Percentiles rank a stretch among this genome's conserved stretches.
These are phyloP conservation scores for Eueides isabella DNA, from an alignment of 1,140 invertebrate species.

Conservation along the genomic window DNA sequence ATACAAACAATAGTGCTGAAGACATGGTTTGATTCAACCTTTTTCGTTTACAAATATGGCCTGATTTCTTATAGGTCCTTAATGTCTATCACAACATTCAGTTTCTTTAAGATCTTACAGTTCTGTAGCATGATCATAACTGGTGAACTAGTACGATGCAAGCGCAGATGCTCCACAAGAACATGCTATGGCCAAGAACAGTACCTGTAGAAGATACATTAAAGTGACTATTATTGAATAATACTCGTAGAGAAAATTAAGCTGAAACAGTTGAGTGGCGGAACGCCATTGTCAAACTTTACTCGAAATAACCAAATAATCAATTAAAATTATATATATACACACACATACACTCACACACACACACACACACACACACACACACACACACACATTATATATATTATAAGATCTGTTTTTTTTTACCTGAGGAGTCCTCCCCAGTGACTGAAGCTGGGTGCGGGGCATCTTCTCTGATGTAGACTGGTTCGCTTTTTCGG, in stretches of 20 bases:
- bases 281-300: too few relatives aligned
- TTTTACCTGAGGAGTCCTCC: conserved; percentile 66
- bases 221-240: too few relatives aligned
- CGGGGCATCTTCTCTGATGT: conserved; percentile 64
- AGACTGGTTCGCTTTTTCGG: conserved; percentile 55
- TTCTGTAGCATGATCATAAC: conserved; percentile 59
- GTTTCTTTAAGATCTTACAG: conserved; percentile 57
- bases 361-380: too few relatives aligned
- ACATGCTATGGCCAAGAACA: conserved; percentile 24
- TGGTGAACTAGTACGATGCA: conserved; percentile 38
- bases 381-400: too few relatives aligned
- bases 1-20: neutral
- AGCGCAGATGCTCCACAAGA: conserved; percentile 42
- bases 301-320: too few relatives aligned
- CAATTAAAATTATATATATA: too few relatives aligned
- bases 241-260: too few relatives aligned
- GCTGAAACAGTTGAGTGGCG: too few relatives aligned
- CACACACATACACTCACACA: too few relatives aligned
- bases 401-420: neutral
- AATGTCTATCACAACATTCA: conserved; percentile 76
- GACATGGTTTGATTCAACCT: too few relatives aligned
- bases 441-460: conserved; percentile 70
- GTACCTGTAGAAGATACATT: conserved; percentile 38
- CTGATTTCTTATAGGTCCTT: conserved; percentile 21
- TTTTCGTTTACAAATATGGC: conserved; percentile 20